A percentile compares a stretch with the other conserved stretches of the same genome.
Evolutionary conservation across 2,888 invertebrate genomes (phyloP).

Genomic region (Leptura quadrifasciata): DNA sequence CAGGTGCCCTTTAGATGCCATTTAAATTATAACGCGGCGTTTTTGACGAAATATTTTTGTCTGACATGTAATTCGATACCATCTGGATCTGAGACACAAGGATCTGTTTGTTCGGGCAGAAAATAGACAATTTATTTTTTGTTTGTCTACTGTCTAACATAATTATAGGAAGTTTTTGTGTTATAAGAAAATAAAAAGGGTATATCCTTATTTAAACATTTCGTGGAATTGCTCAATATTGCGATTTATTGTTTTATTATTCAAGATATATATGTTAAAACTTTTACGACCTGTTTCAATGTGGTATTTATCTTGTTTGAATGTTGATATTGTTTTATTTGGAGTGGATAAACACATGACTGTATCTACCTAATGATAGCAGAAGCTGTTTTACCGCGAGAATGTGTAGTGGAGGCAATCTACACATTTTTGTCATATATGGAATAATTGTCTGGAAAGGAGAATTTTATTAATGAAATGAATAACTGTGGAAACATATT

Average conservation of each 20-base stretch:
- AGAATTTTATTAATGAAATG: too few relatives aligned
- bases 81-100: neutral
- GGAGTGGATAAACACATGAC: neutral
- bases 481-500: too few relatives aligned
- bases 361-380: too few relatives aligned
- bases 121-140: constrained; percentile 13
- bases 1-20: constrained; percentile 2
- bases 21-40: constrained; percentile 31
- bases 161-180: constrained; percentile 20
- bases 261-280: neutral
- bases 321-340: neutral
- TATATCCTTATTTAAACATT: neutral
- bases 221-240: neutral
- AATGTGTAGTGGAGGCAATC: too few relatives aligned
- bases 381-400: too few relatives aligned
- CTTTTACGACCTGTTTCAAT: neutral
- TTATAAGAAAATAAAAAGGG: neutral
- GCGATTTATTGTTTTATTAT: constrained; percentile 9
- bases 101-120: constrained; percentile 21
- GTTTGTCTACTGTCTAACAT: constrained; percentile 17
- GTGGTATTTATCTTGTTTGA: neutral
- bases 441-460: too few relatives aligned
- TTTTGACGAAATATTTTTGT: constrained; percentile 31
- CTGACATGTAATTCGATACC: constrained; percentile 29
- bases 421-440: too few relatives aligned